Evolutionary conservation across 2,888 invertebrate species (phyloP).

Genomic region (Deilephila porcellus): DNA sequence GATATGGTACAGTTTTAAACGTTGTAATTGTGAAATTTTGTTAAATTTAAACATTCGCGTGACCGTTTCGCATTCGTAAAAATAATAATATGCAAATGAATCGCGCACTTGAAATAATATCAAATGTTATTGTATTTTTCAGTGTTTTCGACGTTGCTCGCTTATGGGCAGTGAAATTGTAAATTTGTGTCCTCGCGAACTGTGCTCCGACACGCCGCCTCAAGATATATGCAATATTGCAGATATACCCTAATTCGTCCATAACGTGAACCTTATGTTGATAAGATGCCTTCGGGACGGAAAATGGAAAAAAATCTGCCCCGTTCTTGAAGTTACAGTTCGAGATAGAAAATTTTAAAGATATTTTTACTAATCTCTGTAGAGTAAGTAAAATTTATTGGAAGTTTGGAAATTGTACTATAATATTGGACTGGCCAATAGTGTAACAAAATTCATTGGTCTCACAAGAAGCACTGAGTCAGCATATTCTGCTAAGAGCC

Average conservation of each 20-base stretch:
- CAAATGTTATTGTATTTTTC: slow-evolving; percentile 11
- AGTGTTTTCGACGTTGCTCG: background rate
- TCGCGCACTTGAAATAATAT: slow-evolving; percentile 11
- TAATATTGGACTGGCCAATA: too few relatives aligned
- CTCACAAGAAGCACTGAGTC: too few relatives aligned
- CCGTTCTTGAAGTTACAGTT: too few relatives aligned
- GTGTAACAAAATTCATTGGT: too few relatives aligned
- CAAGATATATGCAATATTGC: background rate
- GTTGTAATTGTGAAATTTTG: slow-evolving; percentile 17
- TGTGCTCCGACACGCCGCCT: background rate
- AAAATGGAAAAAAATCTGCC: too few relatives aligned
- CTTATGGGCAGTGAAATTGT: background rate
- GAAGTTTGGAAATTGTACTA: too few relatives aligned
- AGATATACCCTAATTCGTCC: background rate
- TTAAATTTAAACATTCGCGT: slow-evolving; percentile 19
- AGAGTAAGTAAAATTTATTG: too few relatives aligned
- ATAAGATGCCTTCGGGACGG: too few relatives aligned
- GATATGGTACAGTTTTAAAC: slow-evolving; percentile 12
- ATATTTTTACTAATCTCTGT: too few relatives aligned
- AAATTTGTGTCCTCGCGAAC: background rate
- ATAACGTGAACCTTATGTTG: background rate
- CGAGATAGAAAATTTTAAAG: too few relatives aligned
- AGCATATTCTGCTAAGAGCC: too few relatives aligned
- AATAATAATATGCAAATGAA: slow-evolving; percentile 17
- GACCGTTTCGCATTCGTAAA: slow-evolving; percentile 9